Conservation (phyloP, 2,888 invertebrate species). For the Heteropelma amictum region DNA sequence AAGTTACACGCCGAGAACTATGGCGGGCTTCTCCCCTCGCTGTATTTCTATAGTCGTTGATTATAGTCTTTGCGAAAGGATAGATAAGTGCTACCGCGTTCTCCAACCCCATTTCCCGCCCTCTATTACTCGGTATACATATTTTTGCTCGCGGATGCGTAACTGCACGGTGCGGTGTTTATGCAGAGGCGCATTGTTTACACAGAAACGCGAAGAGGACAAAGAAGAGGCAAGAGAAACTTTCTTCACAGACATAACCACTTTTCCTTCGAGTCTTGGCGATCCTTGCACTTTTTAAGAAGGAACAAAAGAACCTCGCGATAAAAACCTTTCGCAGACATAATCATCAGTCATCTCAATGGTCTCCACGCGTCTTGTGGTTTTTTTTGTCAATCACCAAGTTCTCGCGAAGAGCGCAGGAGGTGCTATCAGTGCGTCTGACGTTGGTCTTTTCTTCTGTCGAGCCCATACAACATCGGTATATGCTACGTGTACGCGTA, state of each 20-base stretch:
- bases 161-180: too few relatives aligned
- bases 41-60: constrained; percentile 25
- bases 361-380: too few relatives aligned
- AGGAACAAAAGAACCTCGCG: too few relatives aligned
- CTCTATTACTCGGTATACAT: not conserved
- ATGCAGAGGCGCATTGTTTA: too few relatives aligned
- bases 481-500: not conserved
- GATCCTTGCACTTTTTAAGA: too few relatives aligned
- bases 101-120: not conserved
- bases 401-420: constrained; percentile 15
- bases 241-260: too few relatives aligned
- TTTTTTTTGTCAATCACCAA: too few relatives aligned
- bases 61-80: constrained; percentile 31
- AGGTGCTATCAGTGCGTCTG: constrained; percentile 16
- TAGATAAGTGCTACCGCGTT: constrained; percentile 37
- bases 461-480: constrained; percentile 9
- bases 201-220: too few relatives aligned
- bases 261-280: too few relatives aligned
- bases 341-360: too few relatives aligned
- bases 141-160: not conserved
- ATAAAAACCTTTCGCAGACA: too few relatives aligned
- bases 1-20: constrained; percentile 59
- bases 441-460: constrained; percentile 20
- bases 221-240: too few relatives aligned
- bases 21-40: constrained; percentile 8